These are phyloP conservation scores for Meleagris gallopavo DNA, from an alignment of 2,113 vertebrate species.

Conservation along the genomic window DNA sequence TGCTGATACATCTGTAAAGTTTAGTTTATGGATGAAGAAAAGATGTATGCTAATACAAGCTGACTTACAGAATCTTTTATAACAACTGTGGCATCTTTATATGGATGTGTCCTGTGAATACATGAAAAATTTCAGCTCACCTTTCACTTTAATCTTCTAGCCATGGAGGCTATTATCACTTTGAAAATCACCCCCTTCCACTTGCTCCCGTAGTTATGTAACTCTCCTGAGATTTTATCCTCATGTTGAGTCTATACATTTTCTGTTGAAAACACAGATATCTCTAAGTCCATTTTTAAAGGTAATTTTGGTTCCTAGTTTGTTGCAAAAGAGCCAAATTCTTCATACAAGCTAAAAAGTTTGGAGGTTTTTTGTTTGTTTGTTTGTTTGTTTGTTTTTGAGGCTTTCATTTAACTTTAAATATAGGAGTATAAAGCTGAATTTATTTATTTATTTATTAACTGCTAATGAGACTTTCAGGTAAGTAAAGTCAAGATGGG, in stretches of 20 bases:
- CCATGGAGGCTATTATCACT: fast-evolving
- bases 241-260: background rate
- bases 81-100: background rate
- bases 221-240: background rate
- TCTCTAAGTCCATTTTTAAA: background rate
- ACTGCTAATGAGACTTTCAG: background rate
- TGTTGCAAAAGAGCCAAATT: background rate
- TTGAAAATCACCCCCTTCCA: background rate
- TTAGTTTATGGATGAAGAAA: background rate
- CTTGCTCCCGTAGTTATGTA: background rate
- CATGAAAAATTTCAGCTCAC: background rate
- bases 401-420: background rate
- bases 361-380: background rate
- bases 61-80: background rate
- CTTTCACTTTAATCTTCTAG: background rate
- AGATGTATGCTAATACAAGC: background rate
- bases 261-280: background rate
- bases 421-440: background rate
- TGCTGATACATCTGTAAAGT: background rate
- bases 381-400: background rate
- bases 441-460: background rate
- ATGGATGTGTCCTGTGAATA: background rate
- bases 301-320: background rate
- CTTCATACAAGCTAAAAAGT: background rate
- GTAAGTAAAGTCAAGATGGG: background rate